Base-by-base conservation (phyloP, 2,113 vertebrate species). In the Actenoides hombroni region DNA sequence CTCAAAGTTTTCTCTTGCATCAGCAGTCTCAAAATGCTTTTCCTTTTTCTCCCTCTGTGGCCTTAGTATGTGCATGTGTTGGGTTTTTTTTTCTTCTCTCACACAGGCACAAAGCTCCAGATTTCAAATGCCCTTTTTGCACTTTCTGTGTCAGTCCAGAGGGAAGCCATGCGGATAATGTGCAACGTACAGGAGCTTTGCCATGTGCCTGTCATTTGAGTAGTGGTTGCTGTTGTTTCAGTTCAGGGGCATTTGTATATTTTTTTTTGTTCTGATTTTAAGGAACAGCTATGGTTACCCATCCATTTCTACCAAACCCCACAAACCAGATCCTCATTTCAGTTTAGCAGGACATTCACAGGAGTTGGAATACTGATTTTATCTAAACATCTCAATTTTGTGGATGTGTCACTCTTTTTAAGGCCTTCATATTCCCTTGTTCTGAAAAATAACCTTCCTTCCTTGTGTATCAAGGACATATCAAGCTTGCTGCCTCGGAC, bases 71-170 rank as follows among this genome's bases (percentile, higher is more conserved):
- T 19, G 33, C 28, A 9, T 15, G 48, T 35, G 29, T 39, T 73
- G 69, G 75, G 33, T 91, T 92, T 54, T 33, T 75, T 73, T 90
- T 94, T 48, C 42, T 42, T 54, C 84, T 79, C 53, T 90, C 35
- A n/a, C 82, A 53, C 37, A 77, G 69, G 74, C 68, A 90, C 85
- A 91, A 83, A 94, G 87, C 82, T 85, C 37, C 75, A 91, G 75
- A 74, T 74, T 91, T 79, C 59, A 77, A 85, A 86, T 86, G 86
- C 44, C 67, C 59, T 69, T 73, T 95, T 28, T 88, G 79, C 69
- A 33, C 73, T 54, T 86, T 86, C 54, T 40, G 21, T 74, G 77
- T 68, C 78, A 86, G 73, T 53, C 77, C 39, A 35, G 28, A 64
- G 83, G 53, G 81, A 79, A 94, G 49, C 88, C 60, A 4, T 51